Evolutionary conservation across 2,888 invertebrate species (phyloP), one percentile per base, ranked within the genome.

Genomic region (Drosophila dives): DNA sequence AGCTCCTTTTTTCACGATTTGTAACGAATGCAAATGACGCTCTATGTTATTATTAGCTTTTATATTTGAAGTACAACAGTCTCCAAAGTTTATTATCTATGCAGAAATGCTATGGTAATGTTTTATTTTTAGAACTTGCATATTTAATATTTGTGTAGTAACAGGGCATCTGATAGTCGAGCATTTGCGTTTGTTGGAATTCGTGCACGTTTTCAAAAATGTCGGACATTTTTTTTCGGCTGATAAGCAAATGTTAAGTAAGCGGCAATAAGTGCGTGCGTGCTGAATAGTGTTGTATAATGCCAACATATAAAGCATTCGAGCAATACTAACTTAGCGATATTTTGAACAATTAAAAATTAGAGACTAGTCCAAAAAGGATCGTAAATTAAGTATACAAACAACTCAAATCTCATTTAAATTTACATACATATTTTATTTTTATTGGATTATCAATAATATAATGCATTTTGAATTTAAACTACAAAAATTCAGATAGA

Each of bases 391-490:
- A 38, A 54, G n/a, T 50, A n/a, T 29, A 17, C 20, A 42, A 55
- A 26, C 23, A 54, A 17, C 8, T 40, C 15, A 15, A 42, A 42
- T 42, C n/a, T 12, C 40, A 40, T 56, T 32, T 23, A 34, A 45
- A 61, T 79, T 74, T 62, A 75, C 64, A 74, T 56, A 40, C 29
- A 32, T 73, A 48, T 55, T 66, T 55, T 50, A 34, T 29, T 54
- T 64, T 55, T 74, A 64, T 75, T 74, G 54, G 54, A 40, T 74
- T 61, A 64, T 66, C 59, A 51, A 20, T 73, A 32, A 63, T 72
- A 75, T 77, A 79, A 80, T 84, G 78, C 72, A 72, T 72, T 56
- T 56, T 60, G 50, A 72, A 71, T 72, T 86, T 72, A 86, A 78
- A 76, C 84, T 84, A 85, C 49, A 60, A 69, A 80, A 71, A 60